Evolutionary conservation across 2,113 vertebrate species (phyloP).

Genomic region (Propithecus coquereli): DNA sequence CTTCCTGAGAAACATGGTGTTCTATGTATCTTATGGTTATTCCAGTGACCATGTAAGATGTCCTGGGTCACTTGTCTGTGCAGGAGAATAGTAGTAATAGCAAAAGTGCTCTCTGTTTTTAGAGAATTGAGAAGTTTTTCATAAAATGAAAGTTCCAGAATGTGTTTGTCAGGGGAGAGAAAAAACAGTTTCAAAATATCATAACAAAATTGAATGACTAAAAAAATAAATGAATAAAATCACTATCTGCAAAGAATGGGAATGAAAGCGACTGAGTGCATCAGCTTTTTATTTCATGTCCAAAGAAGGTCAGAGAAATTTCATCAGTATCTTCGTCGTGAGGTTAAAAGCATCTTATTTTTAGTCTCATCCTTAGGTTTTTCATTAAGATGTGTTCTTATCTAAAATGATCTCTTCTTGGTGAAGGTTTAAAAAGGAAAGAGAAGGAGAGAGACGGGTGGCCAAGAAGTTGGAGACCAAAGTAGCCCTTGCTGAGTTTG

Average conservation of each 20-base stretch:
- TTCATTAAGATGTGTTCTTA: slow-evolving; percentile 5
- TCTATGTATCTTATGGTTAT: background rate
- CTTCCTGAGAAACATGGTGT: background rate
- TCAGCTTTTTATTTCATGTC: slow-evolving; percentile 47
- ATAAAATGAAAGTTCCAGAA: background rate
- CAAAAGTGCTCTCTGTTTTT: background rate
- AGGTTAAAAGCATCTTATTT: background rate
- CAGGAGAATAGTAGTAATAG: background rate
- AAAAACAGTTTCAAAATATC: background rate
- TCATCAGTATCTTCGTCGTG: slow-evolving; percentile 24
- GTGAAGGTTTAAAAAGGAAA: background rate
- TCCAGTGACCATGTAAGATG: background rate
- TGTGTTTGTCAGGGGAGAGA: background rate
- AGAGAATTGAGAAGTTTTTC: background rate
- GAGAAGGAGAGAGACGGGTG: background rate
- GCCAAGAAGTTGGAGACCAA: background rate
- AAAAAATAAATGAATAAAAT: background rate
- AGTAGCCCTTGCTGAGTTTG: background rate
- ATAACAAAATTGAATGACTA: background rate
- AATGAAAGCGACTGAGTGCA: background rate
- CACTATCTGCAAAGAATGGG: background rate
- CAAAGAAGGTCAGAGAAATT: background rate
- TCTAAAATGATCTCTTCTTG: background rate
- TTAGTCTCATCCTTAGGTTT: background rate
- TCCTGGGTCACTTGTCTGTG: background rate